Conservation (phyloP, 2,113 vertebrate genomes). For the Phocoena sinus region DNA sequence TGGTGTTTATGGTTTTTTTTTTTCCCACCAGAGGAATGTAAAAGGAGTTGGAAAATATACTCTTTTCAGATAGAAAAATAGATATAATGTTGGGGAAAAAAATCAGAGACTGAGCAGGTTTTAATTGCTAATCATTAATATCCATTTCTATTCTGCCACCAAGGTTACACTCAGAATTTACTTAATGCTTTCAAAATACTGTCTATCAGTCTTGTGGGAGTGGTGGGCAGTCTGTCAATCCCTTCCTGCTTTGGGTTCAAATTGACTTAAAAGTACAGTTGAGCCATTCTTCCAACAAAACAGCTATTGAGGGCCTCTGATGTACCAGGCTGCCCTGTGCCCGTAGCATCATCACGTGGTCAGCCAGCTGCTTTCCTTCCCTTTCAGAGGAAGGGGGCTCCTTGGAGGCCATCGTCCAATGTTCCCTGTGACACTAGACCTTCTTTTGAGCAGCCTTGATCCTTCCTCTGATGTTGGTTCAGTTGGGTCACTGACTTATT, state of each 20-base stretch:
- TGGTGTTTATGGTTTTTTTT: conserved; percentile 54
- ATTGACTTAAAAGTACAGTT: background rate
- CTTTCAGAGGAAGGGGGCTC: background rate
- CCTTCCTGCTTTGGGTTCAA: background rate
- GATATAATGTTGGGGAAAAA: conserved; percentile 51
- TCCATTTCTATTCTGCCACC: conserved; percentile 55
- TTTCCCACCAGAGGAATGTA: conserved; percentile 40
- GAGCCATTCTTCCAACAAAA: background rate
- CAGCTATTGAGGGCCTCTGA: background rate
- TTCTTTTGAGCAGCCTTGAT: background rate
- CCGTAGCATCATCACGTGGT: background rate
- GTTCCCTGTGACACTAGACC: background rate
- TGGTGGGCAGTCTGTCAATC: background rate
- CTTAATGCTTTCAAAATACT: conserved; percentile 41
- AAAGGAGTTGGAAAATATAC: conserved; percentile 59
- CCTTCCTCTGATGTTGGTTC: background rate
- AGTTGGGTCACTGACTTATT: background rate
- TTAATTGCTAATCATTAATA: background rate
- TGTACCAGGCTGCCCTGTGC: background rate
- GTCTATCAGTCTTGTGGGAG: conserved; percentile 35
- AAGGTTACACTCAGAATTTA: conserved; percentile 64
- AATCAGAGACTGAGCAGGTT: conserved; percentile 66
- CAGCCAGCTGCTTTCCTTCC: background rate
- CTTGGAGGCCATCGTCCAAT: background rate
- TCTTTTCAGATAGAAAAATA: conserved; percentile 55